Base-by-base conservation (phyloP, 2,888 invertebrate species). In the Electrophaes corylata region DNA sequence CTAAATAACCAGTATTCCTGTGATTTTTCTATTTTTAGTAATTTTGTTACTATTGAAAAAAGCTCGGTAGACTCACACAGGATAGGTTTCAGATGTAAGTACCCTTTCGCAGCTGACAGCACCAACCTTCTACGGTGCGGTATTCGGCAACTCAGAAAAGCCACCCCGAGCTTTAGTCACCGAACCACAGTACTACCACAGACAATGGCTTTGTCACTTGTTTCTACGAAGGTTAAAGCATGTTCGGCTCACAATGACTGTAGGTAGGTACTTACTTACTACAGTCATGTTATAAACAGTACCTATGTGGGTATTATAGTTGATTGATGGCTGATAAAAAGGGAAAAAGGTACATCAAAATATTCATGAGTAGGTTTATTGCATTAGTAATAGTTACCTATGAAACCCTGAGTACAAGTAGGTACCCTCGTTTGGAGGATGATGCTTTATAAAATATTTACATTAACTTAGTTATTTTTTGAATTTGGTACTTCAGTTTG, bases 141-240 rank as follows among this genome's bases (percentile, higher is more conserved):
- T 51, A 37, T 54, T 59, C 29, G 45, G 46, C 19, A 44, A 46
- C 29, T 39, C 63, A 64, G 72, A 77, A 78, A 75, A 75, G 66
- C 74, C 73, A 71, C 84, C 83, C 64, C 49, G 39, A 62, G 74
- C 64, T 81, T 90, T 87, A 89, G 85, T 90, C 90, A 90, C 74
- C 75, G 19, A 54, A 69, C 75, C 39, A 67, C 77, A 40, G 39
- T 14, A 46, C 39, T 31, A 14, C 41, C 41, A 31, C 44, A 84
- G 73, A 90, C 89, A 90, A 91, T 86, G 76, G 86, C 83, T 84
- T 82, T 83, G 88, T 88, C 88, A 89, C 75, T 73, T 64, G 77
- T 76, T 75, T 76, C 74, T 66, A 60, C 72, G 79, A 86, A 86
- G 84, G 85, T 78, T 73, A 65, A 52, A 62, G 65, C 53, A 68